Conservation (phyloP, 2,888 invertebrate genomes). For the Rhamphomyia laevipes region DNA sequence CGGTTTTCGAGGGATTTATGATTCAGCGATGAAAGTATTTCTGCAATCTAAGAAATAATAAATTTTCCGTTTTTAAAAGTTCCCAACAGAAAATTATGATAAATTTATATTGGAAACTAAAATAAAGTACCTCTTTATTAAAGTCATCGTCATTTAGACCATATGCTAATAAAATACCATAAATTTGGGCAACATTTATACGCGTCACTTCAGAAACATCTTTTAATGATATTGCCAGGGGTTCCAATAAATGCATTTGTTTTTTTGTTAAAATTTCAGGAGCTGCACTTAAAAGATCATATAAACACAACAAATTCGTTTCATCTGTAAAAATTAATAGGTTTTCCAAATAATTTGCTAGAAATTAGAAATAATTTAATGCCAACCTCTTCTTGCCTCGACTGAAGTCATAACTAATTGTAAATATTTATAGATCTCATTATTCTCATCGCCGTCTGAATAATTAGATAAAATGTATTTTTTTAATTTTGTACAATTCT, state of each 20-base stretch:
- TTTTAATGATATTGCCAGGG: conserved; percentile 41
- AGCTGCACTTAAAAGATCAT: conserved; percentile 75
- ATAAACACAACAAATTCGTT: conserved; percentile 52
- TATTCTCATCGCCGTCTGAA: conserved; percentile 42
- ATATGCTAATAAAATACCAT: conserved; percentile 56
- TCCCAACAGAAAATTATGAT: conserved; percentile 33
- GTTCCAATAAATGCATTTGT: conserved; percentile 41
- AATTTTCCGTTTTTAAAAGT: background rate
- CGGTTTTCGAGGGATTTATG: conserved; percentile 45
- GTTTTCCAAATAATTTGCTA: background rate
- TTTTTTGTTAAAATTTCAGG: conserved; percentile 54
- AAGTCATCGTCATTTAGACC: conserved; percentile 42
- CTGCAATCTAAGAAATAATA: conserved; percentile 17
- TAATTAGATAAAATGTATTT: conserved; percentile 46
- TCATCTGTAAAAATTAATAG: conserved; percentile 21
- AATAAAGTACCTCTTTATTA: conserved; percentile 38
- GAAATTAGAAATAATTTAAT: background rate
- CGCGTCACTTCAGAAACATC: conserved; percentile 68
- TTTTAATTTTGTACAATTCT: conserved; percentile 50
- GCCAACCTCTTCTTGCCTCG: conserved; percentile 51
- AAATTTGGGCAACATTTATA: conserved; percentile 59
- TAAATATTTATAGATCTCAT: conserved; percentile 54
- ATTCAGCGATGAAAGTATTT: conserved; percentile 24
- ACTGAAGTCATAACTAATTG: conserved; percentile 53
- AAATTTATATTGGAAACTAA: conserved; percentile 18